These are phyloP conservation scores for Listronotus bonariensis DNA, from an alignment of 1,140 invertebrate species.

Conservation along the genomic window DNA sequence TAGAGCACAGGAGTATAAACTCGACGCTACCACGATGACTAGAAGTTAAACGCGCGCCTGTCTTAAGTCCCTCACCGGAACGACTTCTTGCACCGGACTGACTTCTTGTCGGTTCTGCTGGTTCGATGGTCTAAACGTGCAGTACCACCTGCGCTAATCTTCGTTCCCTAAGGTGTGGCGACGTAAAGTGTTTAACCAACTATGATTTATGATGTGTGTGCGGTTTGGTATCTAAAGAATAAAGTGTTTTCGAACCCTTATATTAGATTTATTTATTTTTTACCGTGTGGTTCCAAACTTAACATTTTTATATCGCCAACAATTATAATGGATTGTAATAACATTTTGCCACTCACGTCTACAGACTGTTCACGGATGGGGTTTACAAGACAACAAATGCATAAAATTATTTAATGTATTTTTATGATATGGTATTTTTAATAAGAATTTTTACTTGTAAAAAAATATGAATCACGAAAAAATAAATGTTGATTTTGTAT, in stretches of 20 bases:
- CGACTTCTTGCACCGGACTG: constrained; percentile 21
- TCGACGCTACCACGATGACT: constrained; percentile 1
- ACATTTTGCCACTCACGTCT: too few species aligned
- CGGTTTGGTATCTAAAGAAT: constrained; percentile 6
- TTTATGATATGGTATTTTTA: too few species aligned
- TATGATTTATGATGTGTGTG: constrained; percentile 17
- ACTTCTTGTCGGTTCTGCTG: constrained; percentile 13
- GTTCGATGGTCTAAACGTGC: constrained; percentile 17
- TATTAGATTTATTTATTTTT: too few species aligned
- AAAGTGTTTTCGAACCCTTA: neutral
- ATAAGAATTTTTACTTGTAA: too few species aligned
- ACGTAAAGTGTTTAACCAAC: constrained; percentile 4
- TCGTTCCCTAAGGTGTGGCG: constrained; percentile 14
- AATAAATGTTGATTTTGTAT: too few species aligned
- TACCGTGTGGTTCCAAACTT: too few species aligned
- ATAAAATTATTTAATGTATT: too few species aligned
- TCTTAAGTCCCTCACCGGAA: constrained; percentile 10
- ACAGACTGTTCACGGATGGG: too few species aligned
- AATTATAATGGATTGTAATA: too few species aligned
- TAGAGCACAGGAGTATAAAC: neutral
- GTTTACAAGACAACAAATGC: too few species aligned
- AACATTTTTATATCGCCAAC: too few species aligned
- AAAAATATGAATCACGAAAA: too few species aligned
- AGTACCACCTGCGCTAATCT: constrained; percentile 24
- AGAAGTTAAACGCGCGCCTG: neutral